Base-by-base conservation (phyloP, 2,888 invertebrate species). In the Coleophora deauratella region DNA sequence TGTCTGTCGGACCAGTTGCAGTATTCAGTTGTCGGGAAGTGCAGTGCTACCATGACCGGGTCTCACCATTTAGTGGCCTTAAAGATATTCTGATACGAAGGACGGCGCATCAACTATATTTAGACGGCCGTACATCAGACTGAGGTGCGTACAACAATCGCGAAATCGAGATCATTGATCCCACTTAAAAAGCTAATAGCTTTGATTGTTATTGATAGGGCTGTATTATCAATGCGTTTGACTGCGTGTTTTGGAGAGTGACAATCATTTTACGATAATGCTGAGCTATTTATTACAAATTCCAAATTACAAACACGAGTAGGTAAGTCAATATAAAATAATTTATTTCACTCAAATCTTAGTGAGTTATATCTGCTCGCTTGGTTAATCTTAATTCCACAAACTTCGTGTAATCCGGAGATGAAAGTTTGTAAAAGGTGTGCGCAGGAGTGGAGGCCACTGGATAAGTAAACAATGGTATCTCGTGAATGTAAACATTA, bases 91-190 rank as follows among this genome's bases (percentile, higher is more conserved):
- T 32, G 41, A 46, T 27, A 33, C 44, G 9, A 44, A 47, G 37
- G 43, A 46, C 28, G 66, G 62, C 68, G 66, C 45, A 28, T 34
- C 10, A 12, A 13, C 40, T 38, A 41, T 15, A 41, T 49, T 37
- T 40, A 41, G 33, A 38, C 21, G 21, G 21, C 21, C 21, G 21
- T 4, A 4, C 21, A 21, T 21, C 21, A 21, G 21, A 21, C 21
- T 21, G 32, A 41, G 44, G 42, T 45, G 38, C 30, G 38, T 27
- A 41, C 43, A 46, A 43, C 41, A 55, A 61, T 71, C 62, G 78
- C 76, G 58, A 79, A 77, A 68, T 66, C 59, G 65, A 72, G 78
- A 79, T 66, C 78, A 59, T 78, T 77, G 79, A 77, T 79, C 79
- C 78, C 80, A 74, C 72, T 77, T 70, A 53, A 63, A 65, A 66